phyloP scores from a whole-genome alignment of 2,888 invertebrate species.

The Nemotelus nigrinus region DNA sequence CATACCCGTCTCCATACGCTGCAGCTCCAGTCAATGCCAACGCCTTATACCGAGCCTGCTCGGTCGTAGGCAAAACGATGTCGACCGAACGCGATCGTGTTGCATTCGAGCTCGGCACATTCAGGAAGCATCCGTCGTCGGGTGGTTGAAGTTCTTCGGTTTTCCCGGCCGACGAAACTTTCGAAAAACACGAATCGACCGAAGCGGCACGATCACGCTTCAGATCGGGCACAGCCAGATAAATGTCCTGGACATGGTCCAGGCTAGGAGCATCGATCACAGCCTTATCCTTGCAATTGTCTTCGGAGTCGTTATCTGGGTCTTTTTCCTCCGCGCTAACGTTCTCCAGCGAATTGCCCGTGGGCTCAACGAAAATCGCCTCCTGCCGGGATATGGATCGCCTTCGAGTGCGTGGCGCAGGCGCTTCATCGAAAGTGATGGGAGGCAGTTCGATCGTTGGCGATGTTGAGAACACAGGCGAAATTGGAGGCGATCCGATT shows the following conservation, averaged over 20 bases:
- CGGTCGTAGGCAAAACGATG: conserved; percentile 86
- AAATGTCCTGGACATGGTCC: conserved; percentile 74
- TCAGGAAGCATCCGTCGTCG: conserved; percentile 69
- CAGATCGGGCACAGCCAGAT: conserved; percentile 83
- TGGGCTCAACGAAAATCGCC: conserved; percentile 81
- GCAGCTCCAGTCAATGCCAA: conserved; percentile 73
- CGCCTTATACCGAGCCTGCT: conserved; percentile 87
- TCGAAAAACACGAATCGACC: conserved; percentile 87
- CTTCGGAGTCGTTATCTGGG: conserved; percentile 61
- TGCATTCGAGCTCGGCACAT: conserved; percentile 77
- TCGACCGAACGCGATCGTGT: conserved; percentile 86
- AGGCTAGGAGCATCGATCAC: conserved; percentile 13
- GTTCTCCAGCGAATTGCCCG: conserved; percentile 76
- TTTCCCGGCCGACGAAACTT: conserved; percentile 76
- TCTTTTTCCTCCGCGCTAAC: conserved; percentile 66
- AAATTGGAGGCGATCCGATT: conserved; percentile 61
- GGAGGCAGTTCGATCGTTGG: conserved; percentile 71
- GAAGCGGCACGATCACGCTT: conserved; percentile 87
- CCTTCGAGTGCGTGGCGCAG: conserved; percentile 68
- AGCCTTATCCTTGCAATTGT: conserved; percentile 17
- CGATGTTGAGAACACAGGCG: conserved; percentile 65
- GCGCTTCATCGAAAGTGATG: conserved; percentile 64
- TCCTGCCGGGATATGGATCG: conserved; percentile 84
- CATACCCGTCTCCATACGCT: conserved; percentile 59
- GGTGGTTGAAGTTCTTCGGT: conserved; percentile 76